These are phyloP conservation scores for Eidolon dupreanum DNA, from an alignment of 2,797 vertebrate species.

Conservation along the genomic window DNA sequence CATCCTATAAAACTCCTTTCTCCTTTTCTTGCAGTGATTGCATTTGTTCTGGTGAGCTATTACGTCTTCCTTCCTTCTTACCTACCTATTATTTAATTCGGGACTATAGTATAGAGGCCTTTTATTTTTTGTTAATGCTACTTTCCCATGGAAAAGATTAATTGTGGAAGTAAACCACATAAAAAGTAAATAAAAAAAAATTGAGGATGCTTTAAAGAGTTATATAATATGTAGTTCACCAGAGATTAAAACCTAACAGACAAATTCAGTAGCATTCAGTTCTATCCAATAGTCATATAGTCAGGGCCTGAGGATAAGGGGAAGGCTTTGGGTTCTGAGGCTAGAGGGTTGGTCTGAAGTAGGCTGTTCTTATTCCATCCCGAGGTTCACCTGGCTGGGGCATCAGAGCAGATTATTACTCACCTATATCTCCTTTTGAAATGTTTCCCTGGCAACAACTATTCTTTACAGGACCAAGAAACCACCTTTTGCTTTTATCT, in stretches of 20 bases:
- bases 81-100: not conserved
- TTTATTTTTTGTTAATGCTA: not conserved
- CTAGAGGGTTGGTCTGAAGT: not conserved
- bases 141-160: not conserved
- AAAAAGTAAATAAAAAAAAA: not conserved
- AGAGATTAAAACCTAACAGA: not conserved
- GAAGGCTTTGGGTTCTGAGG: not conserved
- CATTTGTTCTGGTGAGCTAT: not conserved
- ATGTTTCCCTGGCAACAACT: not conserved
- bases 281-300: not conserved
- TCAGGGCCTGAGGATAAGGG: not conserved
- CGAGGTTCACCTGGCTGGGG: not conserved
- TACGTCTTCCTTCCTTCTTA: not conserved
- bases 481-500: not conserved
- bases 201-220: not conserved
- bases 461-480: not conserved
- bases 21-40: not conserved
- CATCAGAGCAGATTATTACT: not conserved
- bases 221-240: not conserved
- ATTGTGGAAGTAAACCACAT: not conserved
- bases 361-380: not conserved
- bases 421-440: not conserved
- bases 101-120: not conserved
- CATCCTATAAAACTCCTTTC: not conserved
- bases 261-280: not conserved